phyloP scores from a whole-genome alignment of 2,113 vertebrate genomes.

The Collichthys lucidus region DNA sequence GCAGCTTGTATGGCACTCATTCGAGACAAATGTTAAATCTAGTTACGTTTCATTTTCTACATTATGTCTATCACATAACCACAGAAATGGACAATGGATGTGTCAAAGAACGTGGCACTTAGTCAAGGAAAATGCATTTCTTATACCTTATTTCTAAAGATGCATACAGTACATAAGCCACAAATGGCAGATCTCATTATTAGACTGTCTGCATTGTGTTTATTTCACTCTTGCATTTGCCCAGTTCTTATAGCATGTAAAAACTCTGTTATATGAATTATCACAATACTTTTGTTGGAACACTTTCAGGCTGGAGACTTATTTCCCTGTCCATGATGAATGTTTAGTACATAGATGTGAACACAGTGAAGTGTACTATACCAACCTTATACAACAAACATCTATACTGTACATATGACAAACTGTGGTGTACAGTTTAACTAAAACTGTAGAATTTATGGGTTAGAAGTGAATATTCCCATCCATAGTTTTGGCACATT shows the following conservation, averaged over 20 bases:
- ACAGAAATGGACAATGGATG: neutral
- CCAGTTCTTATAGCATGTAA: neutral
- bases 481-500: slow-evolving; percentile 32
- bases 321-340: neutral
- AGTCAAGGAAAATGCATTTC: neutral
- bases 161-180: neutral
- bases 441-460: slow-evolving; percentile 22
- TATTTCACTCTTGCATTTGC: neutral
- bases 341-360: neutral
- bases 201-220: neutral
- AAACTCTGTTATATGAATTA: neutral
- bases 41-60: neutral
- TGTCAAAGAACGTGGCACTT: neutral
- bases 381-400: slow-evolving; percentile 36
- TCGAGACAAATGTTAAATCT: neutral
- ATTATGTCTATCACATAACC: neutral
- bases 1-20: neutral
- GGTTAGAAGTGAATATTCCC: neutral
- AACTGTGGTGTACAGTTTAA: slow-evolving; percentile 7
- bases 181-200: neutral
- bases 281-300: neutral
- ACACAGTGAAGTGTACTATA: slow-evolving; percentile 8
- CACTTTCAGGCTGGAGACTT: neutral
- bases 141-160: neutral
- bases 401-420: neutral